Percentiles rank a stretch among this genome's conserved stretches.
Evolutionary conservation across 37 sponge, comb jelly and placozoan genomes (phyloP).

Genomic region (Eunapius fragilis): DNA sequence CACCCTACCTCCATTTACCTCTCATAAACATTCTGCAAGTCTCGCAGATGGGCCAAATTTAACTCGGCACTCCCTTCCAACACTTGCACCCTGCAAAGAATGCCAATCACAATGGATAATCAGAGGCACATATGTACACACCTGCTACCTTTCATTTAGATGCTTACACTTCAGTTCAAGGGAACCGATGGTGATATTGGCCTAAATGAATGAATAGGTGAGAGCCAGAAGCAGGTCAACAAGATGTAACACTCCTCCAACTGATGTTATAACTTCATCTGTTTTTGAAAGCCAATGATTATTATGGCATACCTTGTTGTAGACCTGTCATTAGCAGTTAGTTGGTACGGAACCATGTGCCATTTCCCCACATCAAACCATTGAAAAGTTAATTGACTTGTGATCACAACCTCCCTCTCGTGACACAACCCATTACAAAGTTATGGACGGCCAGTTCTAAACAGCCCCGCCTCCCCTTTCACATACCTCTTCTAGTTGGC

Average conservation of each 20-base stretch:
- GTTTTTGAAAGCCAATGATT: too few relatives aligned
- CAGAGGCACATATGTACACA: neutral
- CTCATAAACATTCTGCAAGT: neutral
- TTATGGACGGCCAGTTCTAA: neutral
- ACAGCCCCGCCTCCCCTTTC: neutral
- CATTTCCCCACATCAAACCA: neutral
- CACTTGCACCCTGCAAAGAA: neutral
- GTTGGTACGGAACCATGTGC: neutral
- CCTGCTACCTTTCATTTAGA: neutral
- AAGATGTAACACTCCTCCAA: too few relatives aligned
- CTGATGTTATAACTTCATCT: too few relatives aligned
- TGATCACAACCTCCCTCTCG: neutral
- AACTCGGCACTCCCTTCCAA: neutral
- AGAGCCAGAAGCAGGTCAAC: too few relatives aligned
- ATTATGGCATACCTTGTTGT: too few relatives aligned
- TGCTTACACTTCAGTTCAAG: neutral
- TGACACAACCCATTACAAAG: neutral
- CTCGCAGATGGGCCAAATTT: neutral
- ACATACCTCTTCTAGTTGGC: slow-evolving; percentile 24
- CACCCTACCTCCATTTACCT: neutral
- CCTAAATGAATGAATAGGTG: neutral
- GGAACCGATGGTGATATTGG: neutral
- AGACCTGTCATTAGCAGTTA: too few relatives aligned
- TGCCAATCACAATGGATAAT: neutral
- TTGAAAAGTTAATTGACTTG: neutral